These are phyloP conservation scores for Thripadectes ignobilis DNA, from an alignment of 2,797 vertebrate genomes.

Conservation along the genomic window DNA sequence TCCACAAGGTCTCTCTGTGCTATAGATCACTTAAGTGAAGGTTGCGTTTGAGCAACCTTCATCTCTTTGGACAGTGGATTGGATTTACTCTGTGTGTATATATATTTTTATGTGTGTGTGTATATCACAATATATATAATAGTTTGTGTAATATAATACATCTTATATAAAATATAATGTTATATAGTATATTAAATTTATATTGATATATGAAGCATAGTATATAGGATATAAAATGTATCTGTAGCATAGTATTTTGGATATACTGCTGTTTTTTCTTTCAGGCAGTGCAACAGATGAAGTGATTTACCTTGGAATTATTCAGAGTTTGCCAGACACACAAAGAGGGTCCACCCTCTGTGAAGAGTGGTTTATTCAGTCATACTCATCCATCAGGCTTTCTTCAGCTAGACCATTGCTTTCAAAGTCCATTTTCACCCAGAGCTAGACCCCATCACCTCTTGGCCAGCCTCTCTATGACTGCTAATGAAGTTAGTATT, in stretches of 20 bases:
- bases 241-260: neutral
- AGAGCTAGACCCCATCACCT: neutral
- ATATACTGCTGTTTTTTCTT: neutral
- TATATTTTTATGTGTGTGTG: neutral
- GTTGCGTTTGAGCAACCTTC: neutral
- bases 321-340: neutral
- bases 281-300: neutral
- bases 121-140: neutral
- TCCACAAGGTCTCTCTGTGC: neutral
- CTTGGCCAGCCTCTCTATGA: neutral
- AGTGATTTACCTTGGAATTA: slow-evolving; percentile 11
- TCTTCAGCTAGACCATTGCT: neutral
- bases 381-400: neutral
- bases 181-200: neutral
- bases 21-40: slow-evolving; percentile 26
- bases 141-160: neutral
- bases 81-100: neutral
- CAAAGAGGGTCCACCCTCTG: neutral
- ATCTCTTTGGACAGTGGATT: neutral
- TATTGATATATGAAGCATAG: neutral
- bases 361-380: neutral
- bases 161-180: neutral
- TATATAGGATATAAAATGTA: neutral
- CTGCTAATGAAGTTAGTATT: neutral
- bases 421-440: neutral